Evolutionary conservation across 2,113 vertebrate genomes (phyloP).

Genomic region (Nothocercus nigrocapillus): DNA sequence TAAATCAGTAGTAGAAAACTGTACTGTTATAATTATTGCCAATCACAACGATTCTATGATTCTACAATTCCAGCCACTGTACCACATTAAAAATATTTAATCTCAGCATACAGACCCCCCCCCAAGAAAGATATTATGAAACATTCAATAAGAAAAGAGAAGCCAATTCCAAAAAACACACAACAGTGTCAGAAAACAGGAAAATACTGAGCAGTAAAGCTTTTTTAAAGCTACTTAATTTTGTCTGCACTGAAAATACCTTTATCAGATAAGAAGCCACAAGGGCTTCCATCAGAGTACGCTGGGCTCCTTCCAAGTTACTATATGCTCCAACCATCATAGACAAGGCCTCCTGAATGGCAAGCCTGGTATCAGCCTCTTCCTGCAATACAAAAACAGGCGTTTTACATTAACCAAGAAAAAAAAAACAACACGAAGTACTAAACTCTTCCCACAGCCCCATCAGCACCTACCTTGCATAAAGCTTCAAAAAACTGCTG

Average conservation of each 20-base stretch:
- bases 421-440: slow-evolving; percentile 4
- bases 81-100: neutral
- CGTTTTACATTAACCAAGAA: neutral
- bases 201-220: neutral
- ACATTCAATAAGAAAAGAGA: neutral
- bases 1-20: neutral
- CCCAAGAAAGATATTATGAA: neutral
- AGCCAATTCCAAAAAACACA: neutral
- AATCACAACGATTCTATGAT: too few relatives aligned
- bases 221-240: neutral
- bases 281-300: slow-evolving; percentile 97
- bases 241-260: slow-evolving; percentile 72
- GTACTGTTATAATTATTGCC: neutral
- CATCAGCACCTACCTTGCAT: slow-evolving; percentile 86
- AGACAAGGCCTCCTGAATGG: slow-evolving; percentile 96
- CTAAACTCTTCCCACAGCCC: neutral
- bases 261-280: slow-evolving; percentile 96
- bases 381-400: slow-evolving; percentile 79
- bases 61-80: neutral
- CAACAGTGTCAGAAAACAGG: neutral
- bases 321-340: slow-evolving; percentile 98
- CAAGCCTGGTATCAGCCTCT: slow-evolving; percentile 92
- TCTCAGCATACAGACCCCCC: neutral
- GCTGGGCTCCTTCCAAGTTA: slow-evolving; percentile 93
- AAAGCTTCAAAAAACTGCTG: slow-evolving; percentile 99